Evolutionary conservation across 2,888 invertebrate species (phyloP), one percentile per base, ranked within the genome.

Genomic region (Sarcophaga rosellei): DNA sequence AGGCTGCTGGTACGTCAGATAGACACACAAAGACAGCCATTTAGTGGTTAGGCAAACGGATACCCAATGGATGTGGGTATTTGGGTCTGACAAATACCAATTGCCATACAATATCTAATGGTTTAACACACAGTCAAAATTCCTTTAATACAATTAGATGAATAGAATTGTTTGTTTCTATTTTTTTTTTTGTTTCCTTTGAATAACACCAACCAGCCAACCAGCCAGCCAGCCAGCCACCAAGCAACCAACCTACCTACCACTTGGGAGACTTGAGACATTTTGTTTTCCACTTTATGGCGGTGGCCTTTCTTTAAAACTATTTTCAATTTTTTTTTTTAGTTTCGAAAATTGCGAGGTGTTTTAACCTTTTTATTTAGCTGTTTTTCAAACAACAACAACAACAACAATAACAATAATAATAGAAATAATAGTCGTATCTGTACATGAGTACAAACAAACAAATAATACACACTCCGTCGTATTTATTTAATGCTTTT

Each of bases 141-240:
- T 82, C 72, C 82, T 82, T 35, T n/a, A 61, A 61, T 3, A 77
- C 82, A 82, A 77, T 77, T 77, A 82, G 82, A 82, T 77, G 82
- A 73, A 82, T 77, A 77, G 82, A 82, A 82, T 82, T 82, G 77
- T 82, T 76, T 15, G n/a, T 57, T 25, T n/a, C n/a, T n/a, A n/a
- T n/a, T n/a, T 63, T 5, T 45, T 62, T 62, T 47, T 47, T 57
- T 4, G 63, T 15, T 63, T n/a, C 11, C 20, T 59, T 17, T 8
- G 45, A 25, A 10, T 10, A 75, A 8, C 57, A 25, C 17, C 17
- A 75, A 70, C 70, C 62, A 61, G 11, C n/a, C n/a, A 61, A 20
- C 11, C 57, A 20, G 17, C n/a, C n/a, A n/a, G n/a, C n/a, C n/a
- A n/a, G 2, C 17, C 2, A 59, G 17, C 11, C 25, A 25, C 17